Base-by-base conservation (phyloP, 1,140 invertebrate species). In the Drosophila baimaii region DNA sequence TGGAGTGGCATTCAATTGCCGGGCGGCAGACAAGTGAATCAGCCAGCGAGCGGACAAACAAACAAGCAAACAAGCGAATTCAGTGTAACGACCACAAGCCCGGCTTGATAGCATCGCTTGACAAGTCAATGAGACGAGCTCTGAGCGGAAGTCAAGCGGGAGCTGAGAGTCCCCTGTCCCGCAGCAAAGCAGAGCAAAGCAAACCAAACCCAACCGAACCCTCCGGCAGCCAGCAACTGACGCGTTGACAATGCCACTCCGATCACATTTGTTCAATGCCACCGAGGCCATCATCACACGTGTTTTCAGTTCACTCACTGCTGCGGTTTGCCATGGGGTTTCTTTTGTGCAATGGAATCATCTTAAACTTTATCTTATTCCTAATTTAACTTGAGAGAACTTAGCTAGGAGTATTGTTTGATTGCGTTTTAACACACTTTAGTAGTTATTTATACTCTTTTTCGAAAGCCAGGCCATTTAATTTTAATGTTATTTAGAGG, bases 51-150 rank as follows among this genome's bases (percentile, higher is more conserved):
- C 72, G 51, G 61, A 63, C 68, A 65, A 66, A 66, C 44, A 75
- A 75, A 70, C 44, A 75, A 75, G 65, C 72, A 75, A 56, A 29
- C 49, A 54, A 55, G 58, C 35, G 55, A 49, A 63, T 65, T 75
- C 70, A 56, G 41, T 71, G 66, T 72, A 75, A 75, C 72, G 71
- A 65, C 71, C 49, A 74, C 68, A 71, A 71, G 65, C 68, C 68
- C 33, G 51, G 29, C 69, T 71, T 71, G 69, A 72, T 72, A 71
- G 69, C 65, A 72, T 72, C 59, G 64, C 72, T 64, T 75, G 72
- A 75, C 72, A 75, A 75, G 72, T 75, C 72, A 75, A 75, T 75
- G 72, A 57, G 59, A 75, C 71, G 71, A 54, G 39, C 44, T 15
- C 52, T 27, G 66, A 75, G 39, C 61, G 49, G 33, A 51, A 74